A percentile compares a stretch with the other conserved stretches of the same genome.
Conservation (phyloP, 1,140 invertebrate species). For the Pissodes strobi region DNA sequence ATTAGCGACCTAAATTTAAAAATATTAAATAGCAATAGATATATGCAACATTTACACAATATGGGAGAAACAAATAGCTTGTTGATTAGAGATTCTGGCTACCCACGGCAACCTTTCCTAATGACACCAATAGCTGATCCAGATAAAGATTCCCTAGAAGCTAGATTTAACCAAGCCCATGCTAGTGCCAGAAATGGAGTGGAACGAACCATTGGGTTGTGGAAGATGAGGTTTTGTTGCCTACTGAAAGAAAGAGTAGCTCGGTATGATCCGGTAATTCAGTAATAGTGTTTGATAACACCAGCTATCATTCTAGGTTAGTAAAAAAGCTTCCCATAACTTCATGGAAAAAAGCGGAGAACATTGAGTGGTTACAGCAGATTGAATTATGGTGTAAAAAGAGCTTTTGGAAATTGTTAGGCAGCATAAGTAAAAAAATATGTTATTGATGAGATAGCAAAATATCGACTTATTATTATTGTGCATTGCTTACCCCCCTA, state of each 20-base stretch:
- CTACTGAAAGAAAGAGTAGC: constrained; percentile 27
- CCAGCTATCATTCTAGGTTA: no score
- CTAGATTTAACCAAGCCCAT: constrained; percentile 8
- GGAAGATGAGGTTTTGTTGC: constrained; percentile 36
- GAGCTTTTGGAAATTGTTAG: no score
- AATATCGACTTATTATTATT: no score
- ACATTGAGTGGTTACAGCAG: no score
- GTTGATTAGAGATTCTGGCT: constrained; percentile 37
- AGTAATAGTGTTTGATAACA: no score
- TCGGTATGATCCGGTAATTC: no score
- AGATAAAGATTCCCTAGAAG: constrained; percentile 9
- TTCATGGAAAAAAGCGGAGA: no score
- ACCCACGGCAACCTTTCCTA: constrained; percentile 26
- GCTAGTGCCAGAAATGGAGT: constrained; percentile 15
- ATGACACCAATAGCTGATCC: constrained; percentile 23
- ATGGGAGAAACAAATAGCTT: neutral
- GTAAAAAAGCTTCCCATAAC: no score
- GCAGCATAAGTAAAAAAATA: no score
- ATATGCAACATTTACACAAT: neutral
- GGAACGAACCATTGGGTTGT: constrained; percentile 28
- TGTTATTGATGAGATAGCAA: no score
- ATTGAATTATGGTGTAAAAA: no score
- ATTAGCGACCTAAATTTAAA: constrained; percentile 30
- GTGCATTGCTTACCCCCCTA: no score
- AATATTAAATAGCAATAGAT: constrained; percentile 11